Base-by-base conservation (phyloP, 1,140 invertebrate species). In the Zophobas morio region DNA sequence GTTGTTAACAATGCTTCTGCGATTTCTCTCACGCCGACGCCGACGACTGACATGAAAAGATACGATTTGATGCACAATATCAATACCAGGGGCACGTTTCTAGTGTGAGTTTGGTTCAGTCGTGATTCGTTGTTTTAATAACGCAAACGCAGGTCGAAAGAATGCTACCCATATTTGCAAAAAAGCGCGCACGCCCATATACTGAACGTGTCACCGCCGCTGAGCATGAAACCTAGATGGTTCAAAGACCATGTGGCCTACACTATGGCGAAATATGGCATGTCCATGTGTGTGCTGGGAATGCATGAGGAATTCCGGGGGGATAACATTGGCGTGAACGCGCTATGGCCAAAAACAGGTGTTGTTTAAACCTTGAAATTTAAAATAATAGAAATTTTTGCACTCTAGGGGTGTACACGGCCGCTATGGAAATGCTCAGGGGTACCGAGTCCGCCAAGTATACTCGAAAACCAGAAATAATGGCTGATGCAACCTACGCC, bases 191-290 rank as follows among this genome's bases (percentile, higher is more conserved):
- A 98, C 88, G 95, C 97, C 1, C 98, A 99, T 83, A 99, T 99
- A 82, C 88, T 99, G 1, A 99, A 99, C 86, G 88, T 99, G 5
- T 98, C 96, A 75, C 98, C 98, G 33, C 98, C 98, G 1, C 87
- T 99, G 5, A 96, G 94, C 84, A 91, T 99, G 92, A 91, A 93
- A 78, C 91, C 95, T 0, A 88, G 91, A 80, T 99, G 98, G 98
- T 99, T 99, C 86, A 90, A 92, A 74, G 91, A 94, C 82, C 95
- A 99, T 88, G 93, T 98, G 63, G 97, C 97, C 0, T 99, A 99
- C 86, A 99, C 98, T 0, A 99, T 99, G 92, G 95, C 98, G 0
- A 99, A 99, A 84, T 99, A 98, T 85, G 98, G 98, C 32, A 99
- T 99, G 98, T 98, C 96, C 0, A 96, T 99, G 96, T 99, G 97